Conservation (phyloP, 2,113 vertebrate genomes). For the Terrapene triunguis region DNA sequence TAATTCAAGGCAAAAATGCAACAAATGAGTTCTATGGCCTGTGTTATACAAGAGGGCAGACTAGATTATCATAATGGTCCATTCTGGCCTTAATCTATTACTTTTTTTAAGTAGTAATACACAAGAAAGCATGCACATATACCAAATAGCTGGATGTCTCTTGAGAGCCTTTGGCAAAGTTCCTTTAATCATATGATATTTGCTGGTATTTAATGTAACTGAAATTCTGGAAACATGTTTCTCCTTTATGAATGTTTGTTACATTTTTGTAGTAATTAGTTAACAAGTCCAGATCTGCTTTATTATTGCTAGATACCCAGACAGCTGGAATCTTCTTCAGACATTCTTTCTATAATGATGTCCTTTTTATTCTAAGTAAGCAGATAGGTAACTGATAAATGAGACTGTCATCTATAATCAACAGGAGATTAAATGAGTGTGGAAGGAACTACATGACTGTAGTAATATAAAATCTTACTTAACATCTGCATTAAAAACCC, state of each 20-base stretch:
- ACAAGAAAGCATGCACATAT: neutral
- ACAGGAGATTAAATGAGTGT: neutral
- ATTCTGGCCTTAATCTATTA: neutral
- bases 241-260: neutral
- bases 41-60: neutral
- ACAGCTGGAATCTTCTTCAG: slow-evolving; percentile 14
- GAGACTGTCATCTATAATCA: slow-evolving; percentile 14
- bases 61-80: neutral
- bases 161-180: neutral
- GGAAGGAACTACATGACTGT: neutral
- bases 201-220: neutral
- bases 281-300: slow-evolving; percentile 50
- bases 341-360: slow-evolving; percentile 3
- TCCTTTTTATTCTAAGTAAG: slow-evolving; percentile 11
- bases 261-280: slow-evolving; percentile 10
- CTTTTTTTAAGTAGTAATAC: neutral
- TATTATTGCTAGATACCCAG: neutral
- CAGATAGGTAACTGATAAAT: slow-evolving; percentile 6
- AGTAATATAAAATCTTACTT: neutral
- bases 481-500: neutral
- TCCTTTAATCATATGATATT: neutral
- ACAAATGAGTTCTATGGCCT: neutral
- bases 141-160: neutral
- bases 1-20: neutral
- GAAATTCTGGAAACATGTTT: neutral